Conservation (phyloP, 2,888 invertebrate genomes). For the Zaprionus bogoriensis region DNA sequence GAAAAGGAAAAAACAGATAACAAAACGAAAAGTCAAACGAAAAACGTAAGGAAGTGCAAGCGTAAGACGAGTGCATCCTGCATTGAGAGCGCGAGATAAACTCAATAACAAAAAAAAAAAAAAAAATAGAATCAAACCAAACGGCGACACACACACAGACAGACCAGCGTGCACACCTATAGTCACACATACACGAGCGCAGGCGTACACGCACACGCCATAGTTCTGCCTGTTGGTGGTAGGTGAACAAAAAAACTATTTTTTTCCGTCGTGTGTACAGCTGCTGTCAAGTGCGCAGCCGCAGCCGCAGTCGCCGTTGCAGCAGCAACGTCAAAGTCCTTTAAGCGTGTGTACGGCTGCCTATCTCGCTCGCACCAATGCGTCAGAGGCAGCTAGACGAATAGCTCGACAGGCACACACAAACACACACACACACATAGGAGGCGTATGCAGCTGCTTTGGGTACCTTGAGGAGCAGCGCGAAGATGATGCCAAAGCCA, state of each 20-base stretch:
- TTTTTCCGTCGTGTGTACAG: slow-evolving; percentile 49
- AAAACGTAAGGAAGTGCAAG: no score
- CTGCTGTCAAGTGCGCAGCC: slow-evolving; percentile 71
- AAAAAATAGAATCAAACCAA: slow-evolving; percentile 37
- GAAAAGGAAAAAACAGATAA: slow-evolving; percentile 17
- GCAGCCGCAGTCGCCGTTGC: slow-evolving; percentile 22
- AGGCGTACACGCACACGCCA: slow-evolving; percentile 26
- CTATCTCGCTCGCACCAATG: slow-evolving; percentile 49
- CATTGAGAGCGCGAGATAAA: slow-evolving; percentile 40
- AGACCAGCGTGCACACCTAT: no score
- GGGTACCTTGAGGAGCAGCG: slow-evolving; percentile 28
- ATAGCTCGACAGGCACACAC: slow-evolving; percentile 30
- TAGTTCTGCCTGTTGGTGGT: slow-evolving; percentile 42
- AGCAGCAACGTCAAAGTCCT: slow-evolving; percentile 48
- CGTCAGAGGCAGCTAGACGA: slow-evolving; percentile 34
- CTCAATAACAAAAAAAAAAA: slow-evolving; percentile 38
- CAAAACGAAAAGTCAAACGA: slow-evolving; percentile 17
- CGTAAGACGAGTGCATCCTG: slow-evolving; percentile 46
- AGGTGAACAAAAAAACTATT: slow-evolving; percentile 36
- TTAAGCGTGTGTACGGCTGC: slow-evolving; percentile 41
- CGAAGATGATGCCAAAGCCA: slow-evolving; percentile 47
- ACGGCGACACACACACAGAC: slow-evolving; percentile 21
- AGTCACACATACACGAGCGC: slow-evolving; percentile 8
- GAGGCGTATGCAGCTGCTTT: slow-evolving; percentile 49
- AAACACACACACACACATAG: background rate